These are phyloP conservation scores for Dioctria linearis DNA, from an alignment of 2,888 invertebrate genomes.

Conservation along the genomic window DNA sequence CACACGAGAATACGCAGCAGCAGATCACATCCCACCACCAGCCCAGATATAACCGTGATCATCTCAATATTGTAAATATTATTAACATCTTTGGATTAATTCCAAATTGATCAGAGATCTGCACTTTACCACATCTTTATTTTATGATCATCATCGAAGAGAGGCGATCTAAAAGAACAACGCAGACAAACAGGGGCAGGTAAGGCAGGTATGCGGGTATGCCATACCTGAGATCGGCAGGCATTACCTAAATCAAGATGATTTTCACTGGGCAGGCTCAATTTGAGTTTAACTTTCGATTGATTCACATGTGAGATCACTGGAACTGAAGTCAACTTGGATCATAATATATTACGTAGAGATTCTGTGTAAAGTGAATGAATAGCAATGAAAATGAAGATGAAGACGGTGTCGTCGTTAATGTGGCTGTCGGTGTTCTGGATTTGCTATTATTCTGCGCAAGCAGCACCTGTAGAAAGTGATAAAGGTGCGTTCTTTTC, in stretches of 20 bases:
- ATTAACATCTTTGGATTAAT: too few relatives aligned
- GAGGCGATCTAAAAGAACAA: too few relatives aligned
- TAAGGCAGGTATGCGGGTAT: too few relatives aligned
- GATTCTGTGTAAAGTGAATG: neutral
- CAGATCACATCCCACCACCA: too few relatives aligned
- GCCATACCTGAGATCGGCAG: too few relatives aligned
- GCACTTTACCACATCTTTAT: too few relatives aligned
- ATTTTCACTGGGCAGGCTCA: constrained; percentile 18
- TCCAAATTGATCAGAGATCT: too few relatives aligned
- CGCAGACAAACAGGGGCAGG: neutral
- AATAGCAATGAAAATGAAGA: constrained; percentile 13
- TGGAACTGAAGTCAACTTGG: neutral
- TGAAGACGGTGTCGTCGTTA: constrained; percentile 2
- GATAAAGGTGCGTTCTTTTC: constrained; percentile 32
- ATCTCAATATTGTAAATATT: too few relatives aligned
- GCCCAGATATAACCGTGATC: too few relatives aligned
- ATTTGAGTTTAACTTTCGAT: constrained; percentile 32
- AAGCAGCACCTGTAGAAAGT: constrained; percentile 44
- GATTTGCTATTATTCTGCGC: constrained; percentile 24
- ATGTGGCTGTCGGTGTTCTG: constrained; percentile 21
- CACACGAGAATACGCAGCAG: too few relatives aligned
- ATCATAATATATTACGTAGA: neutral
- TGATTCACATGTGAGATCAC: constrained; percentile 23
- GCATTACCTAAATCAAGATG: constrained; percentile 12
- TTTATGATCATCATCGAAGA: too few relatives aligned